These are phyloP conservation scores for Agrochola lychnidis DNA, from an alignment of 2,888 invertebrate species.

Conservation along the genomic window DNA sequence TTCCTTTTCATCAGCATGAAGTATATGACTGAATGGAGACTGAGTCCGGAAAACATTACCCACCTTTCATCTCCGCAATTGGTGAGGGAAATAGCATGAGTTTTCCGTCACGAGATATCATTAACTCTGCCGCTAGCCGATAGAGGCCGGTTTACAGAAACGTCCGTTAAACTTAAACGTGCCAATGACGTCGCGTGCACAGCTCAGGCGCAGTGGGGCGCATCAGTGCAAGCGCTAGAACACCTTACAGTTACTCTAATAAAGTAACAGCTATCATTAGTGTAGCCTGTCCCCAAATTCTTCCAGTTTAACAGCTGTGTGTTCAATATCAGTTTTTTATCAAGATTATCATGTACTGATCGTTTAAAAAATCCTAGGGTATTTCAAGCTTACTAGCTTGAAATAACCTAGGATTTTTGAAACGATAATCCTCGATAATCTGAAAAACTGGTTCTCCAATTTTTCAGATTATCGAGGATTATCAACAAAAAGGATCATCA, in stretches of 20 bases:
- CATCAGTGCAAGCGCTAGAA: conserved; percentile 7
- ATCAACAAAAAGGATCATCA: background rate
- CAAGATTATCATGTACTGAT: background rate
- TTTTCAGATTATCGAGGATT: background rate
- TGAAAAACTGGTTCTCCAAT: too few species aligned
- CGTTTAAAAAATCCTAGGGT: background rate
- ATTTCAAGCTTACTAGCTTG: background rate
- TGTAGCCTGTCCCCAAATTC: background rate
- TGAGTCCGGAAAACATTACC: conserved; percentile 28
- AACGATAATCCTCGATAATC: too few species aligned
- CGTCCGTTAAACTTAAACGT: conserved; percentile 39
- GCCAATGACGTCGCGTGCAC: conserved; percentile 45
- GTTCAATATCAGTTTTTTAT: background rate
- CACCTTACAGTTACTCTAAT: conserved; percentile 17
- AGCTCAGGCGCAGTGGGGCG: conserved; percentile 29
- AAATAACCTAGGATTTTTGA: too few species aligned
- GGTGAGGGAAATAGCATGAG: conserved; percentile 34
- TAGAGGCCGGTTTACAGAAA: conserved; percentile 35
- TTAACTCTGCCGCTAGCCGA: conserved; percentile 22
- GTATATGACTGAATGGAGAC: background rate
- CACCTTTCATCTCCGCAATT: conserved; percentile 36
- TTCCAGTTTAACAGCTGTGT: background rate
- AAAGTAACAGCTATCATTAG: background rate
- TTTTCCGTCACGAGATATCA: conserved; percentile 41
- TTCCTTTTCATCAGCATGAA: conserved; percentile 1